Evolutionary conservation across 2,113 vertebrate genomes (phyloP), one percentile per base, ranked within the genome.

Genomic region (Cololabis saira): DNA sequence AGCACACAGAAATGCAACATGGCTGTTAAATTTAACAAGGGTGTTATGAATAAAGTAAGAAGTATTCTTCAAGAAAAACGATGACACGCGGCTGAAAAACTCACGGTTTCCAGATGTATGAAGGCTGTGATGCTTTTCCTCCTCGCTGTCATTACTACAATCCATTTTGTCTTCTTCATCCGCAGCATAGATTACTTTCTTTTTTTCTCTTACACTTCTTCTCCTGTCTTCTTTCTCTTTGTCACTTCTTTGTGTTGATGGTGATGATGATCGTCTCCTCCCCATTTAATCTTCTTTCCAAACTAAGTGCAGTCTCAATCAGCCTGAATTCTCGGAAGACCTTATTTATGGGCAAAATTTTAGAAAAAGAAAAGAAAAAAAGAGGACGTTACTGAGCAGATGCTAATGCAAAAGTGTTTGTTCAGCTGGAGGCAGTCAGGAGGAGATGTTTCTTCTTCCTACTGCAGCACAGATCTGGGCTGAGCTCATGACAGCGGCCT

Each of bases 141-240:
- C 64, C 0, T 47, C 59, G 1, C 45, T 22, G 0, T 75, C 30
- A 12, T 17, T 16, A 3, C 52, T 22, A 0, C 47, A 16, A 0
- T 27, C 24, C 12, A 24, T 22, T 1, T 59, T 22, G 0, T 48
- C 55, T 0, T 71, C n/a, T 1, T 67, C 45, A 1, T 61, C 64
- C 0, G 0, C 10, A 30, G 0, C 0, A 60, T 60, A 64, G 4
- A 0, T 45, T 12, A 37, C 0, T 40, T 1, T 44, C 14, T 18
- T 64, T 52, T 3, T 50, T 17, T 10, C 16, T 22, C 54, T 42
- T 3, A 0, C 2, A 33, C 49, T 70, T 5, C 1, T 27, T 15
- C 21, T 68, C 56, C 42, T 56, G 5, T 41, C 15, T 3, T 59
- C 24, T 10, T 15, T 18, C 0, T 37, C 15, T 14, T 49, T n/a